A percentile compares a stretch with the other conserved stretches of the same genome.
phyloP scores from a whole-genome alignment of 2,113 vertebrate genomes.

The Rafetus swinhoei region DNA sequence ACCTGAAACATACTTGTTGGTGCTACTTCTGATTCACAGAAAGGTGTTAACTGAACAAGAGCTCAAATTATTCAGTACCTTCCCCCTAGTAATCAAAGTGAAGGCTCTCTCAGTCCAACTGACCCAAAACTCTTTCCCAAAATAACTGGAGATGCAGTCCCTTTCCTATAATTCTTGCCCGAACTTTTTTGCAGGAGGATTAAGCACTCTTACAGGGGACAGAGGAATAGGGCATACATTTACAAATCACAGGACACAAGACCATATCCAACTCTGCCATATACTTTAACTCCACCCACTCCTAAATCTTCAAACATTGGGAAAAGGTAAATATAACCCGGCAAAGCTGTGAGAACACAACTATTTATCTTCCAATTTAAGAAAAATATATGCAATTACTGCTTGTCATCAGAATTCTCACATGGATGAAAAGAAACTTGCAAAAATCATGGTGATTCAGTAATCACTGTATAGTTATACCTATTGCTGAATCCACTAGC shows the following conservation, averaged over 20 bases:
- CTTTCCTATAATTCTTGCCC: background rate
- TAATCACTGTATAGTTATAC: accelerated
- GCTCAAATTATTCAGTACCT: background rate
- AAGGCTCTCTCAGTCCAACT: background rate
- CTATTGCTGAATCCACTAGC: background rate
- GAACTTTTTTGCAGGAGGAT: background rate
- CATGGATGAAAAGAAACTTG: background rate
- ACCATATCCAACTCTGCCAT: background rate
- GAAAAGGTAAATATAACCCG: background rate
- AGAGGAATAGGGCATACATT: background rate
- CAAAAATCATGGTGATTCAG: background rate
- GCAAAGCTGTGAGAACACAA: background rate
- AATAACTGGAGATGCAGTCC: background rate
- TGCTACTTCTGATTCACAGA: constrained; percentile 11
- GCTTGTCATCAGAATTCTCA: background rate
- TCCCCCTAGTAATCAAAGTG: constrained; percentile 17
- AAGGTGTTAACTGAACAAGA: background rate
- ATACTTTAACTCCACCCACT: background rate
- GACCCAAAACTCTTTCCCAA: constrained; percentile 4
- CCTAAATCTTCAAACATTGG: background rate
- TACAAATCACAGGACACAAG: background rate
- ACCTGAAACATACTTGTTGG: constrained; percentile 29
- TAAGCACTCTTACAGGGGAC: background rate
- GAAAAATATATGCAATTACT: constrained; percentile 22
- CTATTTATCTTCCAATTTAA: background rate